phyloP scores from a whole-genome alignment of 2,888 invertebrate genomes.

The Pandemis corylana region DNA sequence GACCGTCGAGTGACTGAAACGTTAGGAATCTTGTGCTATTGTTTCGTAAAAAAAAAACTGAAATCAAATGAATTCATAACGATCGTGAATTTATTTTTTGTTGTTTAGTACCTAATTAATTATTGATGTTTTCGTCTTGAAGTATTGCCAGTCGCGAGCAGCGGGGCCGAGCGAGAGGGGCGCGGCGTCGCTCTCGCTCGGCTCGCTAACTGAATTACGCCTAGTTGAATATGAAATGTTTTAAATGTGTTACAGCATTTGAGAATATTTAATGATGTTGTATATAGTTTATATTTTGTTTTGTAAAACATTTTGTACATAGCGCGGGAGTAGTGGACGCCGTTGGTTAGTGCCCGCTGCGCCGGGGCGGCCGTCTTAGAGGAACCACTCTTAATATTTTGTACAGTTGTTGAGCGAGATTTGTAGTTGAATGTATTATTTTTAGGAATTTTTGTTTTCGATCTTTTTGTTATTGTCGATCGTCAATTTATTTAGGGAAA shows the following conservation, averaged over 20 bases:
- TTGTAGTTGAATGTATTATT: constrained; percentile 81
- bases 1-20: constrained; percentile 45
- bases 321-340: constrained; percentile 65
- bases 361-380: constrained; percentile 74
- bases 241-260: constrained; percentile 85
- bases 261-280: constrained; percentile 84
- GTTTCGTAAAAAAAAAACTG: constrained; percentile 43
- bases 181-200: constrained; percentile 50
- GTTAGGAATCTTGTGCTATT: constrained; percentile 14
- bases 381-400: constrained; percentile 82
- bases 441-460: constrained; percentile 76
- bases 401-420: constrained; percentile 84
- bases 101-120: constrained; percentile 71
- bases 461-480: constrained; percentile 87
- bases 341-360: constrained; percentile 77
- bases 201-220: constrained; percentile 71
- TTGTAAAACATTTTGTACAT: constrained; percentile 81
- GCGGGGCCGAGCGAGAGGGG: constrained; percentile 45
- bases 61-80: constrained; percentile 52
- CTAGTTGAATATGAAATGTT: constrained; percentile 84
- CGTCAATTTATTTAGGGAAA: constrained; percentile 90
- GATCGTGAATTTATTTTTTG: constrained; percentile 66
- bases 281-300: constrained; percentile 85
- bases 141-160: constrained; percentile 22
- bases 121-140: constrained; percentile 52